phyloP scores from a whole-genome alignment of 1,140 invertebrate genomes.

The Pachyrhynchus sulphureomaculatus region DNA sequence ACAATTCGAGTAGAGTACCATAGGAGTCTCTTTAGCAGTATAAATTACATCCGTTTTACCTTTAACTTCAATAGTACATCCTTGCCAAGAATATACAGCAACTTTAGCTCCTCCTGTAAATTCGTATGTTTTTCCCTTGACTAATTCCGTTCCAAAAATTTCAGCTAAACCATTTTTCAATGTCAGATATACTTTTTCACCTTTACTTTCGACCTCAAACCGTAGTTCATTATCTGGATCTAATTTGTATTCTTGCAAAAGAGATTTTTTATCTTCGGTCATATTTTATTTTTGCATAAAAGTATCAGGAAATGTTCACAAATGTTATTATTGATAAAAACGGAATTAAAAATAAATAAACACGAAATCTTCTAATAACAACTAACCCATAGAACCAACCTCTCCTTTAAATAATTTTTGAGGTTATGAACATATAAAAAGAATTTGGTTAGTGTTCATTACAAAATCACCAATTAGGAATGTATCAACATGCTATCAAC shows the following conservation, averaged over 20 bases:
- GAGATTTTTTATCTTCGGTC: slow-evolving; percentile 31
- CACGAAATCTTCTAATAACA: no score
- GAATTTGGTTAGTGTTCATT: no score
- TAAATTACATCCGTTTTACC: slow-evolving; percentile 92
- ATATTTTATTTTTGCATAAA: slow-evolving; percentile 23
- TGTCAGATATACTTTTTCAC: slow-evolving; percentile 83
- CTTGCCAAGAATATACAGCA: slow-evolving; percentile 95
- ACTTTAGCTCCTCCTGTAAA: slow-evolving; percentile 91
- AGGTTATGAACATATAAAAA: no score
- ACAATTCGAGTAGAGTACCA: slow-evolving; percentile 93
- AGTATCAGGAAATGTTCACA: no score
- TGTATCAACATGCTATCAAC: no score
- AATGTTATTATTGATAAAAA: no score
- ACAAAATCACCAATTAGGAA: no score
- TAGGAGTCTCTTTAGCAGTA: slow-evolving; percentile 93
- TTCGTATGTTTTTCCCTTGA: slow-evolving; percentile 89
- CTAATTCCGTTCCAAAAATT: slow-evolving; percentile 95
- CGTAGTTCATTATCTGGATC: slow-evolving; percentile 86
- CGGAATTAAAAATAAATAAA: no score
- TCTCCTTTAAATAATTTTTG: no score
- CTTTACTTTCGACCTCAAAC: slow-evolving; percentile 90
- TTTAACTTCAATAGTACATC: slow-evolving; percentile 79
- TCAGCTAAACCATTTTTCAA: slow-evolving; percentile 87
- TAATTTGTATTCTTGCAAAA: slow-evolving; percentile 77
- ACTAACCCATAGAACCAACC: no score